Evolutionary conservation across 2,888 invertebrate species (phyloP).

Genomic region (Carpatolechia fugitivella): DNA sequence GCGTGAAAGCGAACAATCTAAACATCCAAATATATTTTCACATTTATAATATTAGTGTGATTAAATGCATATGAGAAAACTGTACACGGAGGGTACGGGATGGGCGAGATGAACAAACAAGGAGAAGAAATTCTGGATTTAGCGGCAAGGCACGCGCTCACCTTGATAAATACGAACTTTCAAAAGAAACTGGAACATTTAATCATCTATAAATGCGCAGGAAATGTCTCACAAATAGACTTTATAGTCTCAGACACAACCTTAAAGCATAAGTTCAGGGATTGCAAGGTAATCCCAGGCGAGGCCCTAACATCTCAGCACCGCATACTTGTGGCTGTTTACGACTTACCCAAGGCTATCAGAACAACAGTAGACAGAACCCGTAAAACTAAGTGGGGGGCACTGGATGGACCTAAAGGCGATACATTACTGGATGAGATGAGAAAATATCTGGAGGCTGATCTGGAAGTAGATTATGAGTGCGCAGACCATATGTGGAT

Average conservation of each 20-base stretch:
- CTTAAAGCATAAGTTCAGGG: not conserved
- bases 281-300: not conserved
- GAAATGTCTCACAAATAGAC: not conserved
- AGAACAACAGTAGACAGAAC: not conserved
- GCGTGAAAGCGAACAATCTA: too few relatives aligned
- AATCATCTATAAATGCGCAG: not conserved
- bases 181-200: not conserved
- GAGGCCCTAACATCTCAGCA: not conserved
- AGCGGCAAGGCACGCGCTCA: not conserved
- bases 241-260: not conserved
- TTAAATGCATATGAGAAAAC: too few relatives aligned
- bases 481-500: not conserved
- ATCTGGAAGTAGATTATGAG: not conserved
- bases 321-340: not conserved
- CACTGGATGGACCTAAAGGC: not conserved
- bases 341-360: not conserved
- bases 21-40: too few relatives aligned
- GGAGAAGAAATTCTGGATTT: not conserved
- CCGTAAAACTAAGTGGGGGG: not conserved
- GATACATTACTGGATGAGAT: not conserved
- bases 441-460: not conserved
- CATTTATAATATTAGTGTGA: too few relatives aligned
- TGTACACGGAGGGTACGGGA: not conserved
- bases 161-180: not conserved
- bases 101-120: not conserved